Percentiles rank a stretch among this genome's conserved stretches.
Conservation (phyloP, 1,140 invertebrate species). For the Formica selysi region DNA sequence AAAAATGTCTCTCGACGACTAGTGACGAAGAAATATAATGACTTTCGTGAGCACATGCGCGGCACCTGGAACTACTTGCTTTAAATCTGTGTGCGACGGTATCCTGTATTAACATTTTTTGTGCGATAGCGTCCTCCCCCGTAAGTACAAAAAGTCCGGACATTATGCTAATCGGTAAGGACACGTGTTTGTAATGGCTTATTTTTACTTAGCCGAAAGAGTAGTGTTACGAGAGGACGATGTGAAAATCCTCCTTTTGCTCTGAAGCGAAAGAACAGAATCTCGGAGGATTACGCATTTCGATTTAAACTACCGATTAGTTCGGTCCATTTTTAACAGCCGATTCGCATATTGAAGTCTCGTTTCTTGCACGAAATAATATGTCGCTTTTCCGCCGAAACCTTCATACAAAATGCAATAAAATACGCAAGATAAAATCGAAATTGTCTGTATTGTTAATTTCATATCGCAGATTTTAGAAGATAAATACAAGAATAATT, state of each 20-base stretch:
- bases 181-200: constrained; percentile 81
- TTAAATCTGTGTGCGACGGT: constrained; percentile 70
- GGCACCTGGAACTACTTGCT: constrained; percentile 72
- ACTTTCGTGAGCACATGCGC: constrained; percentile 71
- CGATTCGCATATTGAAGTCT: constrained; percentile 22
- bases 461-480: neutral
- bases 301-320: constrained; percentile 43
- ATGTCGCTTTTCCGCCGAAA: neutral
- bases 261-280: neutral
- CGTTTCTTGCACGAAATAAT: neutral
- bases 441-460: neutral
- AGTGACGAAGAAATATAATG: constrained; percentile 69
- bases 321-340: constrained; percentile 21
- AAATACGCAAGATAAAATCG: neutral
- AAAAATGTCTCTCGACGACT: constrained; percentile 44
- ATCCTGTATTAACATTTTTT: constrained; percentile 78
- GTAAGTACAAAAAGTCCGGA: constrained; percentile 70
- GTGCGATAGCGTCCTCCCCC: constrained; percentile 48
- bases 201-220: constrained; percentile 76
- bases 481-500: neutral
- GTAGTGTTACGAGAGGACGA: constrained; percentile 44
- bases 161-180: constrained; percentile 81
- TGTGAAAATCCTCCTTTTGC: neutral
- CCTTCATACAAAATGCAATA: neutral
- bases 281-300: constrained; percentile 35